phyloP scores from a whole-genome alignment of 2,113 vertebrate genomes.

The Capreolus pygargus region DNA sequence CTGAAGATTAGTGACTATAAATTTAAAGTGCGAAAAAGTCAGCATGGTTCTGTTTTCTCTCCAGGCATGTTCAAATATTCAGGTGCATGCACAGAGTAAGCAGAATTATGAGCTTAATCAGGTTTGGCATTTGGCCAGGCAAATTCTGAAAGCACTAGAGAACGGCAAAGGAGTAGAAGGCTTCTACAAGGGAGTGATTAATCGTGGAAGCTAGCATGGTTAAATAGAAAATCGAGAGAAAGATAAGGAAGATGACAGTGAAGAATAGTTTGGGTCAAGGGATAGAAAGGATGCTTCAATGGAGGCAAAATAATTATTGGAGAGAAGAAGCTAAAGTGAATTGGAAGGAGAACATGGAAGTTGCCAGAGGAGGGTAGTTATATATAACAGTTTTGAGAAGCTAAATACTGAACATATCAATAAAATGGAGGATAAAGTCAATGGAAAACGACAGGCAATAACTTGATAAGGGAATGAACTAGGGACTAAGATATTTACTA shows the following conservation, averaged over 20 bases:
- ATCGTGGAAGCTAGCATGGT: not conserved
- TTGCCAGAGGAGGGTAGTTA: not conserved
- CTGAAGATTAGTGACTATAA: not conserved
- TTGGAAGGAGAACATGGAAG: not conserved
- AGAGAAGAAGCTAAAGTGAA: not conserved
- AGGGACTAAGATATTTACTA: not conserved
- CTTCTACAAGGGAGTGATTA: slow-evolving; percentile 28
- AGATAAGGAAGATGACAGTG: slow-evolving; percentile 50
- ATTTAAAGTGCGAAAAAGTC: not conserved
- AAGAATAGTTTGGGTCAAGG: slow-evolving; percentile 40
- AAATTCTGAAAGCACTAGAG: slow-evolving; percentile 14
- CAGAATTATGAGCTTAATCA: slow-evolving; percentile 37
- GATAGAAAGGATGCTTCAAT: not conserved
- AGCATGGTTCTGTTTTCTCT: not conserved
- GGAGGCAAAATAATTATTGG: not conserved
- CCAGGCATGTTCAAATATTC: not conserved
- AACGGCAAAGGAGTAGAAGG: not conserved
- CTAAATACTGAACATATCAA: not conserved
- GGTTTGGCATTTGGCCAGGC: slow-evolving; percentile 10
- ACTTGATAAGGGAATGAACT: not conserved
- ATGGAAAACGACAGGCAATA: not conserved
- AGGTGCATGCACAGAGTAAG: not conserved
- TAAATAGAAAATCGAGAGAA: slow-evolving; percentile 40
- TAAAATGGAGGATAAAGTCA: not conserved
- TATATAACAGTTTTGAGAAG: not conserved